Evolutionary conservation across 2,888 invertebrate genomes (phyloP).

Genomic region (Nomada goodeniana): DNA sequence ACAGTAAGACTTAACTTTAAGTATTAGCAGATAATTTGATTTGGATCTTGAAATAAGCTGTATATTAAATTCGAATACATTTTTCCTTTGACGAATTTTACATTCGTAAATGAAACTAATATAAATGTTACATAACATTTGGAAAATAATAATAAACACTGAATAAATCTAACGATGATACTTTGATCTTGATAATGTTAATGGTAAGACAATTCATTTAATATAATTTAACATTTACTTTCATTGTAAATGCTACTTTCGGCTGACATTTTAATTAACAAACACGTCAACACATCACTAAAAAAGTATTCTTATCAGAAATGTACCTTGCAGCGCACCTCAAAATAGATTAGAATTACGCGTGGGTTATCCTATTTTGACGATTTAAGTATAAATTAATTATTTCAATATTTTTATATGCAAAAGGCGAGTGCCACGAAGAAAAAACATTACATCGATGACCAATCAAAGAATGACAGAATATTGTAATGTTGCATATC

Average conservation of each 20-base stretch:
- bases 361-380: constrained; percentile 8
- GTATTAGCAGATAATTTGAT: constrained; percentile 43
- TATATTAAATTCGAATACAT: constrained; percentile 40
- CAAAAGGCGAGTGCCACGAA: constrained; percentile 19
- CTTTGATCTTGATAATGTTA: constrained; percentile 11
- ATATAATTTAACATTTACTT: constrained; percentile 24
- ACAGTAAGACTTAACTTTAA: constrained; percentile 54
- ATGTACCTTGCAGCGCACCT: constrained; percentile 16
- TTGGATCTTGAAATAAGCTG: constrained; percentile 27
- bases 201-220: constrained; percentile 21
- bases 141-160: not conserved
- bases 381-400: constrained; percentile 23
- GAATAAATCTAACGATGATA: not conserved
- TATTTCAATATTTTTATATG: constrained; percentile 26
- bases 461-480: not conserved
- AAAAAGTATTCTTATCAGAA: constrained; percentile 26
- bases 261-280: constrained; percentile 30
- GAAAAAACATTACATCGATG: not conserved
- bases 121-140: constrained; percentile 6
- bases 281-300: constrained; percentile 12
- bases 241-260: constrained; percentile 20
- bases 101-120: constrained; percentile 14
- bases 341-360: not conserved
- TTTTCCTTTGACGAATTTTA: not conserved
- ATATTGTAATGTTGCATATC: constrained; percentile 19